phyloP scores from a whole-genome alignment of 1,140 invertebrate genomes.

The Leptinotarsa defecta region DNA sequence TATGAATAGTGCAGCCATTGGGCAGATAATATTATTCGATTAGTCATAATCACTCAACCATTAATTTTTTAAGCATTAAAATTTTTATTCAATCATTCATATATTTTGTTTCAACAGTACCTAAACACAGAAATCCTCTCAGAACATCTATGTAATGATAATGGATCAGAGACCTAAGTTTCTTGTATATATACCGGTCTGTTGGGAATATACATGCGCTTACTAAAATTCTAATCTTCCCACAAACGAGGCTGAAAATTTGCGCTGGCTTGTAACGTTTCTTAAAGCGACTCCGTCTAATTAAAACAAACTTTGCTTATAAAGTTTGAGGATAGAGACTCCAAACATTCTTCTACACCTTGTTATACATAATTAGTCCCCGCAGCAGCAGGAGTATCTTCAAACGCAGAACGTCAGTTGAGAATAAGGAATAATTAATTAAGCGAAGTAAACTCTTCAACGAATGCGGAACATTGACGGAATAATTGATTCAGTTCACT shows the following conservation, averaged over 20 bases:
- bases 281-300: conserved; percentile 9
- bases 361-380: conserved; percentile 14
- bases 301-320: conserved; percentile 21
- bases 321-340: conserved; percentile 11
- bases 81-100: too few species aligned
- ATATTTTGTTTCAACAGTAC: too few species aligned
- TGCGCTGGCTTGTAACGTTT: not conserved
- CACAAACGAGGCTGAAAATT: not conserved
- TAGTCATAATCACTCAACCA: too few species aligned
- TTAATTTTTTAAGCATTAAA: too few species aligned
- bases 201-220: not conserved
- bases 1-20: too few species aligned
- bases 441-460: not conserved
- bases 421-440: not conserved
- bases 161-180: not conserved
- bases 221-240: not conserved
- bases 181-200: not conserved
- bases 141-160: too few species aligned
- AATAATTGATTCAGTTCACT: too few species aligned
- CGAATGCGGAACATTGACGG: too few species aligned
- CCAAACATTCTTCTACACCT: conserved; percentile 7
- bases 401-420: not conserved
- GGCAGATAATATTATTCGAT: too few species aligned
- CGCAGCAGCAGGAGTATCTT: not conserved
- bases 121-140: too few species aligned